Conservation (phyloP, 2,113 vertebrate species). For the Tringa solitaria region DNA sequence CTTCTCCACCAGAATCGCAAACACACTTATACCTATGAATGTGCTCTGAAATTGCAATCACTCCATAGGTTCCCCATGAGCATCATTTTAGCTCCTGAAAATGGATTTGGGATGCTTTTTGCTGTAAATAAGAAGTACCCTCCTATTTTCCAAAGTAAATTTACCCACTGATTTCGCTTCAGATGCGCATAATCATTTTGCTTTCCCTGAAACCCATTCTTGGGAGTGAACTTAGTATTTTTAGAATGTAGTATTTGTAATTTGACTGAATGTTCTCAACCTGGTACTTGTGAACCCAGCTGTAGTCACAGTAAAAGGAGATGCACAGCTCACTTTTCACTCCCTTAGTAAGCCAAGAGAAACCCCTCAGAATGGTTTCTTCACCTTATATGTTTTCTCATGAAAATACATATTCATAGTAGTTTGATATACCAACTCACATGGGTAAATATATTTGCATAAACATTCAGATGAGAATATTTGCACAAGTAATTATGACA, state of each 20-base stretch:
- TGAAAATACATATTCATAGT: background rate
- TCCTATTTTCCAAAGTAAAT: background rate
- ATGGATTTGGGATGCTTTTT: background rate
- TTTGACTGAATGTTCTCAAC: background rate
- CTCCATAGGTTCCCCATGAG: background rate
- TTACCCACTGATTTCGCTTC: background rate
- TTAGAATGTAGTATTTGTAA: background rate
- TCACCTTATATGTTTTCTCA: background rate
- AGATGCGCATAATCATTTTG: background rate
- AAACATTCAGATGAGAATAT: background rate
- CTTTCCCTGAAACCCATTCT: background rate
- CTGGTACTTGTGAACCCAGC: background rate
- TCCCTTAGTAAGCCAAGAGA: background rate
- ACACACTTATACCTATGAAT: background rate
- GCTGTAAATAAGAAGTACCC: background rate
- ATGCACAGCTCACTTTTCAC: background rate
- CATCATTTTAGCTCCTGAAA: background rate
- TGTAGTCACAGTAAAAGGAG: background rate
- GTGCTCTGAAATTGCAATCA: background rate
- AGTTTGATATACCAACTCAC: background rate
- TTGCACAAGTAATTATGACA: background rate
- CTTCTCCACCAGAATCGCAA: background rate
- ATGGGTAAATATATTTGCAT: background rate
- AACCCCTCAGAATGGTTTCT: background rate
- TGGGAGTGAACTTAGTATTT: background rate